Conservation (phyloP, 2,113 vertebrate genomes). For the Gavialis gangeticus region DNA sequence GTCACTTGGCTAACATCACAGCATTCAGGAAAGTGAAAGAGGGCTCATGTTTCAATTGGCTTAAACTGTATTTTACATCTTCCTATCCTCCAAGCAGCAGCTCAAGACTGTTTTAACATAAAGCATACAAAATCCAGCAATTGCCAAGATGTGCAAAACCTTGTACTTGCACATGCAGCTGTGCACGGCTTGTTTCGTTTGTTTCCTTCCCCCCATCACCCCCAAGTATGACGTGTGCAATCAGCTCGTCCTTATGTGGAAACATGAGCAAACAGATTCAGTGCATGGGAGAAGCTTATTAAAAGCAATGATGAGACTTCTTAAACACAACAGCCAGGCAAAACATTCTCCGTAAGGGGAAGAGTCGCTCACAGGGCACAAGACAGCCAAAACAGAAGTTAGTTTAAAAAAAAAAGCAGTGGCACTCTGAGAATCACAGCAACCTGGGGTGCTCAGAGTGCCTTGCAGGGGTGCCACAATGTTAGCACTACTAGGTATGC, state of each 20-base stretch:
- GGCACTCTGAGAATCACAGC: too few relatives aligned
- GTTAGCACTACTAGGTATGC: background rate
- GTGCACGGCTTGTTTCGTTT: background rate
- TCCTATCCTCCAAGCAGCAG: fast-evolving
- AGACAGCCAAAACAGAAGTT: background rate
- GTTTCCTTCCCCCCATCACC: background rate
- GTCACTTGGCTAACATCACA: background rate
- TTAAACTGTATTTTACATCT: background rate
- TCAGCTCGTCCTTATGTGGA: background rate
- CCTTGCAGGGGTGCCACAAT: too few relatives aligned
- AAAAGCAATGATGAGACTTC: background rate
- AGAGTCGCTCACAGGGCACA: background rate
- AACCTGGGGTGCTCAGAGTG: too few relatives aligned
- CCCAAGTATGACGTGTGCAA: background rate
- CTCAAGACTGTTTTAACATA: background rate
- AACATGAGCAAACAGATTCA: background rate
- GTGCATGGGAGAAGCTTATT: background rate
- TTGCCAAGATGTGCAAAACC: background rate
- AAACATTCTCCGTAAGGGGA: background rate
- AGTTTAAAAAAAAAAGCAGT: too few relatives aligned
- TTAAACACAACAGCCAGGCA: background rate
- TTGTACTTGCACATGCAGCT: background rate
- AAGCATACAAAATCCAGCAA: background rate
- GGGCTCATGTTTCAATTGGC: background rate
- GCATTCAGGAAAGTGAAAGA: background rate